Conservation (phyloP, 2,888 invertebrate species). For the Zygothrica quintamaculata region DNA sequence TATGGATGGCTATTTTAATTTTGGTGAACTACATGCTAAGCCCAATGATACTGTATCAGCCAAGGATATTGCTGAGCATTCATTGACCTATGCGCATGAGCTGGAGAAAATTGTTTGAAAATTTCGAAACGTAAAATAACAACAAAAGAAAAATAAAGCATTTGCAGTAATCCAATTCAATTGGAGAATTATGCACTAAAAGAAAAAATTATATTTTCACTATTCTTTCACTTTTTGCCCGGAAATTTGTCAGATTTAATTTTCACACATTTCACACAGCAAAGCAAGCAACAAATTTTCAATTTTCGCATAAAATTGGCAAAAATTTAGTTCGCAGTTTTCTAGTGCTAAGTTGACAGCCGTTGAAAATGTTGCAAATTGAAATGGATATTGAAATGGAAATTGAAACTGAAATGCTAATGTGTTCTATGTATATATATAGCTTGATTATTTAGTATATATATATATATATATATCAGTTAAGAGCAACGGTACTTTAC, state of each 20-base stretch:
- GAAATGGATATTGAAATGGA: conserved; percentile 1
- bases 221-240: conserved; percentile 23
- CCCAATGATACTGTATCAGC: conserved; percentile 54
- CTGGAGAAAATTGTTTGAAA: conserved; percentile 71
- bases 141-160: no score
- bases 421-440: no score
- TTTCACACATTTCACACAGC: conserved; percentile 68
- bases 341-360: conserved; percentile 70
- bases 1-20: conserved; percentile 59
- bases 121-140: conserved; percentile 16
- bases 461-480: conserved; percentile 41
- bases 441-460: conserved; percentile 55
- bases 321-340: conserved; percentile 43
- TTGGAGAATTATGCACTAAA: conserved; percentile 46
- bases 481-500: no score
- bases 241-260: conserved; percentile 77
- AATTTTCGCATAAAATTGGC: conserved; percentile 45
- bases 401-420: conserved; percentile 24
- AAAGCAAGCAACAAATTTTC: no score
- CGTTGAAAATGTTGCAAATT: conserved; percentile 58
- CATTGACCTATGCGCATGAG: conserved; percentile 67
- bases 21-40: conserved; percentile 29
- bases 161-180: conserved; percentile 49
- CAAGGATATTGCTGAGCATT: conserved; percentile 62
- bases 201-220: conserved; percentile 16